Base-by-base conservation (phyloP, 1,140 invertebrate genomes). In the Drosophila nasuta region DNA sequence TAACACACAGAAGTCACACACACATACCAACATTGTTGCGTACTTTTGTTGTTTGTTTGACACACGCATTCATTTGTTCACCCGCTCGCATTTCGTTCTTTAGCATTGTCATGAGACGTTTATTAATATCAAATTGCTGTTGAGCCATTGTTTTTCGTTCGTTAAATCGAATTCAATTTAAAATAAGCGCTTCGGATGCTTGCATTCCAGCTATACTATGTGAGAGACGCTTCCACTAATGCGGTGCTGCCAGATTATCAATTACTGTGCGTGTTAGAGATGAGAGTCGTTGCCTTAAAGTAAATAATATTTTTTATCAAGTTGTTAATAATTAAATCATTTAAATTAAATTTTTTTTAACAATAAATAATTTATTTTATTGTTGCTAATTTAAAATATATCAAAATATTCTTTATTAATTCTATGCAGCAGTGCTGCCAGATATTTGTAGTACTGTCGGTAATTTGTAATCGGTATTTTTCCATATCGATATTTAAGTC, bases 1-100 rank as follows among this genome's bases (percentile, higher is more conserved):
- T 7, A 0, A 1, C 10, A 28, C 0, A 1, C 10, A 28, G 7
- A 41, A 4, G 1, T 15, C 20, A 8, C 10, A 30, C 45, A 72
- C 67, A 72, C 67, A 54, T 30, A 88, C 85, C 48, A 2, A 70
- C 10, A 33, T 67, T 67, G n/a, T 3, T 57, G 7, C 72, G 46
- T 10, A 80, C 49, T 66, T 75, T 82, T 1, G 43, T 45, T 10
- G 46, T 64, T 6, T 59, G 43, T 20, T 82, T 87, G 25, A 58
- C 57, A 15, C 74, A 10, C 0, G 30, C 41, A 3, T 62, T 30
- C 38, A 77, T 69, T 2, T 70, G 56, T 3, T 49, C 5, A 11
- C 78, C 11, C 25, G 72, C 25, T 1, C 13, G 45, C 6, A 46
- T 63, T 41, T 88, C 63, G 0, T 75, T 80, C 17, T 46, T 51